Conservation (phyloP, 2,888 invertebrate genomes). For the Eurytoma adleriae region DNA sequence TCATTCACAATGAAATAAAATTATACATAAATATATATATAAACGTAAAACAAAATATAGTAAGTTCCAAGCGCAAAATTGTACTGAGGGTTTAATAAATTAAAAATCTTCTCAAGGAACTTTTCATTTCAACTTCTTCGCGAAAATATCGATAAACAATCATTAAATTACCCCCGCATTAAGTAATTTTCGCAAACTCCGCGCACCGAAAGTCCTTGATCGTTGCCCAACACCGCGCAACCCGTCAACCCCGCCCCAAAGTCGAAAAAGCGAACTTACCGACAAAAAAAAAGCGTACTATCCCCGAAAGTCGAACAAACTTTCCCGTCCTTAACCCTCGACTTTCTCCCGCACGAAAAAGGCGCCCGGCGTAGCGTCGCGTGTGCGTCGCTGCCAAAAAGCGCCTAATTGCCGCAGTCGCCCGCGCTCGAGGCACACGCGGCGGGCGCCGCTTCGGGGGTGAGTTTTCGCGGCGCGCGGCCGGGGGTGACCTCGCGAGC, state of each 20-base stretch:
- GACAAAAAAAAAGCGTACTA: neutral
- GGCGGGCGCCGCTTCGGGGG: neutral
- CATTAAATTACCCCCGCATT: too few species aligned
- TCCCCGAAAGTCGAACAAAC: neutral
- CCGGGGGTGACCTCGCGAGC: slow-evolving; percentile 32
- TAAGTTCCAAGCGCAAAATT: too few species aligned
- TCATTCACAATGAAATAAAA: too few species aligned
- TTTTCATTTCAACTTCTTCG: too few species aligned
- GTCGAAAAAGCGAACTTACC: slow-evolving; percentile 19
- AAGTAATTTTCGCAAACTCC: too few species aligned
- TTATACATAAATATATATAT: too few species aligned
- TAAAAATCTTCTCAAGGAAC: too few species aligned
- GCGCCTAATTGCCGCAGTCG: slow-evolving; percentile 8
- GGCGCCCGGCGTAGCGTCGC: neutral
- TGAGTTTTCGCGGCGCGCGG: slow-evolving; percentile 28
- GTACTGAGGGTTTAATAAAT: too few species aligned
- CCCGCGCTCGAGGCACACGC: too few species aligned
- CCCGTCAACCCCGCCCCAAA: slow-evolving; percentile 10
- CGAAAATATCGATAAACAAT: too few species aligned
- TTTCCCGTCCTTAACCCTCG: neutral
- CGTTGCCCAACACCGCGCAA: neutral
- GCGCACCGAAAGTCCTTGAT: neutral
- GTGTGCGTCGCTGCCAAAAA: slow-evolving; percentile 33
- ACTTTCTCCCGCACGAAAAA: neutral
- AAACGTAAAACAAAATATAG: too few species aligned